A percentile compares a stretch with the other conserved stretches of the same genome.
These are phyloP conservation scores for Geotrupes spiniger DNA, from an alignment of 2,888 invertebrate species.

Conservation along the genomic window DNA sequence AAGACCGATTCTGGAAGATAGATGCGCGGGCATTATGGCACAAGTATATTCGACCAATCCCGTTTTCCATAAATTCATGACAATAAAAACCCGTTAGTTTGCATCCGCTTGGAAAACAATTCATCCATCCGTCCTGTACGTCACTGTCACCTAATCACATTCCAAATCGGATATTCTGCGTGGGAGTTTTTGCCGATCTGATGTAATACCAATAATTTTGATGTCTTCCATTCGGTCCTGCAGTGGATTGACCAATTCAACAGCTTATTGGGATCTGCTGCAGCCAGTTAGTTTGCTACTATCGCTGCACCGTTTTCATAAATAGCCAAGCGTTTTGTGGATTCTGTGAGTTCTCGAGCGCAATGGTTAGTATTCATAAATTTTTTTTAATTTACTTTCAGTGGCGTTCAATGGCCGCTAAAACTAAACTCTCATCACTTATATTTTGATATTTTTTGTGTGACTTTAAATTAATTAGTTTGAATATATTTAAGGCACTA, in stretches of 20 bases:
- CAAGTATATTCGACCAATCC: slow-evolving; percentile 29
- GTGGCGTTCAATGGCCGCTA: no score
- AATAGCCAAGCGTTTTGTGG: slow-evolving; percentile 41
- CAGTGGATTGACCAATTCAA: slow-evolving; percentile 37
- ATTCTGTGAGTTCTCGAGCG: slow-evolving; percentile 42
- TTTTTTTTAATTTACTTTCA: slow-evolving; percentile 30
- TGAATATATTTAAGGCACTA: no score
- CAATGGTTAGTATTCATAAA: slow-evolving; percentile 41
- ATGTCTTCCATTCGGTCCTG: slow-evolving; percentile 40
- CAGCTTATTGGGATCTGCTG: slow-evolving; percentile 42
- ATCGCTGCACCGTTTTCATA: slow-evolving; percentile 37
- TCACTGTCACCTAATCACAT: background rate
- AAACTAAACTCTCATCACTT: no score
- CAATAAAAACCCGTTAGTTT: slow-evolving; percentile 10
- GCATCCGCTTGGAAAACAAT: slow-evolving; percentile 8
- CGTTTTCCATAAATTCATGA: slow-evolving; percentile 7
- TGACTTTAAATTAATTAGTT: no score
- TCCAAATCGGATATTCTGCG: slow-evolving; percentile 20
- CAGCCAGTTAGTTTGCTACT: slow-evolving; percentile 43
- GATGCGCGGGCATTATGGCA: slow-evolving; percentile 36
- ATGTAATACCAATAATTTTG: slow-evolving; percentile 21
- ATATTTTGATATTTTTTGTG: no score
- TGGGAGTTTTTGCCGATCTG: slow-evolving; percentile 21
- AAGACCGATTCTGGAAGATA: slow-evolving; percentile 49
- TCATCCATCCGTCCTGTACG: background rate